A percentile compares a stretch with the other conserved stretches of the same genome.
Conservation (phyloP, 1,140 invertebrate genomes). For the Papilio glaucus region DNA sequence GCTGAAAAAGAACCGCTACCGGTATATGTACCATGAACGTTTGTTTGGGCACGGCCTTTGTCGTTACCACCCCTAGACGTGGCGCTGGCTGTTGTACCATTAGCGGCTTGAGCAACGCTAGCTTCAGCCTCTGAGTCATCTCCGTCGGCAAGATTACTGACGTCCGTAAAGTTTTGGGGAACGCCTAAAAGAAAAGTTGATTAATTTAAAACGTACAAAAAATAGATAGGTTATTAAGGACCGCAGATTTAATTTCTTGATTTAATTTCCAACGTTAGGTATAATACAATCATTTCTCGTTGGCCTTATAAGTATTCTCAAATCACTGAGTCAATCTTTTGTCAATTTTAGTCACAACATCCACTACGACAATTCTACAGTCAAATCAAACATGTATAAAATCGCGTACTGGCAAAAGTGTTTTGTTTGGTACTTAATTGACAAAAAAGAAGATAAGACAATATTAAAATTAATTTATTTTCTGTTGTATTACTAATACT, state of each 20-base stretch:
- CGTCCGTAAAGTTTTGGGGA: conserved; percentile 72
- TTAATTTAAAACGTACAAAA: conserved; percentile 26
- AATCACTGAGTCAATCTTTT: too few species aligned
- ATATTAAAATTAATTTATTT: too few species aligned
- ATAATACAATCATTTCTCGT: too few species aligned
- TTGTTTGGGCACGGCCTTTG: conserved; percentile 89
- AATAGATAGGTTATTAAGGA: not conserved
- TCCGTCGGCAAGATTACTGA: conserved; percentile 71
- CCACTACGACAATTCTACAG: too few species aligned
- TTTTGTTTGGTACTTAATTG: too few species aligned
- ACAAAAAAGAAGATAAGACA: too few species aligned
- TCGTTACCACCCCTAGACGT: conserved; percentile 89
- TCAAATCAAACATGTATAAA: too few species aligned
- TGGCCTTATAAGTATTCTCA: too few species aligned
- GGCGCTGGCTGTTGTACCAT: conserved; percentile 89
- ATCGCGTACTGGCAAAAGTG: too few species aligned
- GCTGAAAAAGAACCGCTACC: conserved; percentile 91
- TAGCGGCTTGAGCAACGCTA: conserved; percentile 86
- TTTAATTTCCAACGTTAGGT: not conserved
- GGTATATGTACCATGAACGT: conserved; percentile 90
- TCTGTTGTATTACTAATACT: conserved; percentile 32
- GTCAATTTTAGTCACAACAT: too few species aligned
- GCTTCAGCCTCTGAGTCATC: conserved; percentile 90
- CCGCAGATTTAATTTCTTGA: not conserved
- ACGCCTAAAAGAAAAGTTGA: conserved; percentile 54